Base-by-base conservation (phyloP, 2,888 invertebrate genomes). In the Limenitis arthemis region DNA sequence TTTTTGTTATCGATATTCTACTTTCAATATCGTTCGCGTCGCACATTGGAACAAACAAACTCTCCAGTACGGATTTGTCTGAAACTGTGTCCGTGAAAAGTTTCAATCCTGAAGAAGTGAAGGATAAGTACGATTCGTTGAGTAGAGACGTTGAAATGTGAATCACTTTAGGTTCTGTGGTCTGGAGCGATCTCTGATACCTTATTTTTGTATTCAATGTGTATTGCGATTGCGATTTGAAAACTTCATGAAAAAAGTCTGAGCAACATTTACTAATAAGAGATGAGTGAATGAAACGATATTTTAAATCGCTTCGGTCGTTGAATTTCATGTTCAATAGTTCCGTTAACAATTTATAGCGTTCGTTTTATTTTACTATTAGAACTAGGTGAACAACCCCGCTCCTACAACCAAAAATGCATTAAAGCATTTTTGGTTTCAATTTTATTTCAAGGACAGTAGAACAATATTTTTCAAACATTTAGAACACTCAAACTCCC, bases 1-100 rank as follows among this genome's bases (percentile, higher is more conserved):
- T 87, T 67, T 87, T 87, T 4, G 85, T 86, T 55, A 86, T 86
- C n/a, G 87, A 83, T 66, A 87, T 87, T 54, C 82, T 77, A 70
- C 79, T 85, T 60, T 87, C 87, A 56, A 87, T 77, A 54, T 87
- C 87, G 55, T 79, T 83, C 7, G 75, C 72, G 58, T 82, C 84
- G 56, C 78, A 79, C 58, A 79, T 74, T 5, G 72, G 58, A 52
- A 85, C 84, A 4, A 86, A 86, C 64, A 86, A 84, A 55, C 54
- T 85, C 37, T 83, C 82, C 0, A 79, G 70, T 65, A 81, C 84
- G 8, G 85, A 84, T 44, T 56, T 81, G 6, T 70, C 73, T 1
- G 76, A 73, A 8, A 75, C 75, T 5, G 76, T 74, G 0, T 76
- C 83, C 0, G 80, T 79, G 6, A 86, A 78, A 59, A 85, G 84